Conservation (phyloP, 1,140 invertebrate genomes). For the Tetragnatha versicolor region DNA sequence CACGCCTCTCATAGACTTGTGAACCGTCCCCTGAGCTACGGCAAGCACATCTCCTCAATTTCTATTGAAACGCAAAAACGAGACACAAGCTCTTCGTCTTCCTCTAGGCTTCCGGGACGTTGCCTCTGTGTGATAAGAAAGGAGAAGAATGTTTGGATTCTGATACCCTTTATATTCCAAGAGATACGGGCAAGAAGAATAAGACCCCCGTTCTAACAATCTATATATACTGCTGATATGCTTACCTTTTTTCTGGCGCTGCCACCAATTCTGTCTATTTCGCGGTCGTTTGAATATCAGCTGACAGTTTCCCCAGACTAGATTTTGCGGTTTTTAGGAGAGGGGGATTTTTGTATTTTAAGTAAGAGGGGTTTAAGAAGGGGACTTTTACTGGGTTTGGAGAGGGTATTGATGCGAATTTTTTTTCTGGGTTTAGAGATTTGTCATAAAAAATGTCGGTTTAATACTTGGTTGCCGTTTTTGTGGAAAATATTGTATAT, state of each 20-base stretch:
- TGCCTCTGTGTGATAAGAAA: neutral
- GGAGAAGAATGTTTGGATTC: conserved; percentile 32
- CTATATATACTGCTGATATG: conserved; percentile 7
- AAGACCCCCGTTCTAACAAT: neutral
- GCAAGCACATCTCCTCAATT: neutral
- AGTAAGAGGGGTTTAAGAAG: no score
- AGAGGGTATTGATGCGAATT: no score
- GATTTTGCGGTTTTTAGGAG: no score
- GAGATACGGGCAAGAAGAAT: conserved; percentile 19
- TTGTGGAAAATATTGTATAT: no score
- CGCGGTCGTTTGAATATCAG: neutral
- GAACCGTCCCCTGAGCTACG: neutral
- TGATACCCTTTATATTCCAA: conserved; percentile 12
- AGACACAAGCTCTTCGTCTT: conserved; percentile 32
- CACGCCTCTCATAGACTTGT: no score
- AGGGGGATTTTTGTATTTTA: no score
- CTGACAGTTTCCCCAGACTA: neutral
- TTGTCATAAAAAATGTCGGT: no score
- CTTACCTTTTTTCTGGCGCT: neutral
- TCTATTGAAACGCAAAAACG: conserved; percentile 47
- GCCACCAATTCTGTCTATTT: neutral
- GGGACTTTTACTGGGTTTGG: no score
- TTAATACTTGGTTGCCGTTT: no score
- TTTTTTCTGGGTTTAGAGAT: no score
- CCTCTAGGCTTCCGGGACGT: neutral